Base-by-base conservation (phyloP, 2,113 vertebrate species). In the Platichthys flesus region DNA sequence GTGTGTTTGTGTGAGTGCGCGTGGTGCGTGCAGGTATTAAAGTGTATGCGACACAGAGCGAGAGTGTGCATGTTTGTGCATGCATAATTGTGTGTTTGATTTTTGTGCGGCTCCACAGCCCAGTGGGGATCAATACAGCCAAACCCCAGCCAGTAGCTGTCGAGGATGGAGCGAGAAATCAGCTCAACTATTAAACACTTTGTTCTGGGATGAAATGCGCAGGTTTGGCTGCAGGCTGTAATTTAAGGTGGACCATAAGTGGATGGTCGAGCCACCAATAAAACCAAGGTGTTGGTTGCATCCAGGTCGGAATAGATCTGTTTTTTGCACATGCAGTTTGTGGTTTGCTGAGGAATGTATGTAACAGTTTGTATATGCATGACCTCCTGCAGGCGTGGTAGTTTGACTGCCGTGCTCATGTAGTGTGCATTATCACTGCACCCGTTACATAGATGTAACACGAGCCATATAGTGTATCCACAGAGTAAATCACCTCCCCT, bases 81-180 rank as follows among this genome's bases (percentile, higher is more conserved):
- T 28, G 3, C 24, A 45, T 75, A 6, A 16, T 9, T 63, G 28
- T 62, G 6, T 57, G 51, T 62, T 35, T 71, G 47, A 59, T 37
- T 74, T 83, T 67, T 78, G 71, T 84, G 78, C 31, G 47, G 71
- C 64, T 67, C 31, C 75, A 75, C 77, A 75, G 84, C 70, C 62
- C 58, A 83, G 67, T 7, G 49, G 31, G 24, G 80, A 90, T 91
- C 81, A 71, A 90, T 89, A 78, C 57, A 35, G 56, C 65, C 68
- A 23, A 77, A 51, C 62, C 52, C 67, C 56, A 71, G 74, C 77
- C 79, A 74, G 88, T 72, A 62, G 54, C 79, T 88, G 82, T 88
- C 81, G 67, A 71, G 66, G 66, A 77, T 45, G 49, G 76, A 85
- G 55, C 31, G 70, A 84, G 45, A 76, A 83, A 78, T 83, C 70